Conservation (phyloP, 2,113 vertebrate species). For the Mesitornis unicolor region DNA sequence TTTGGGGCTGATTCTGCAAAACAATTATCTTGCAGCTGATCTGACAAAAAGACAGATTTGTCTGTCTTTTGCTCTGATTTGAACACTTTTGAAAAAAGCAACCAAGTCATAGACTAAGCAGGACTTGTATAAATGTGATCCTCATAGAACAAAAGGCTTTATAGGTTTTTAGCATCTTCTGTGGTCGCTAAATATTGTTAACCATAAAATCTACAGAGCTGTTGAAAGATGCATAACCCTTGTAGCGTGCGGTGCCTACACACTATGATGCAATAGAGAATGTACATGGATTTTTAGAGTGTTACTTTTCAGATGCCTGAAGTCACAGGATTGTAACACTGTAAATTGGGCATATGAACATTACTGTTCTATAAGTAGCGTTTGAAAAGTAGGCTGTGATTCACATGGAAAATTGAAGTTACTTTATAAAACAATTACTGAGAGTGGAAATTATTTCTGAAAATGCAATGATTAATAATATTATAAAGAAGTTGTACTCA, state of each 20-base stretch:
- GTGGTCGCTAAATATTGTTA: not conserved
- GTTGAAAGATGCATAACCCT: not conserved
- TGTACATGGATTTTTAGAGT: not conserved
- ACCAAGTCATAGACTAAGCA: not conserved
- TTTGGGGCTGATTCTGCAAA: not conserved
- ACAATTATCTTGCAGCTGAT: not conserved
- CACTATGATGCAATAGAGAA: not conserved
- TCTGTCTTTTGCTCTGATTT: not conserved
- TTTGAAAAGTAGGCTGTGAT: not conserved
- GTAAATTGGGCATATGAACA: not conserved
- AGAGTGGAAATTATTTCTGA: not conserved
- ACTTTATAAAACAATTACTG: not conserved
- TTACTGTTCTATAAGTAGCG: not conserved
- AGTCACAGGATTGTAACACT: not conserved
- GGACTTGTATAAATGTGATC: not conserved
- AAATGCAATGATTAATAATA: not conserved
- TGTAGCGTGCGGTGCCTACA: not conserved
- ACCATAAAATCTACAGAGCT: not conserved
- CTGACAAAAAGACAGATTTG: not conserved
- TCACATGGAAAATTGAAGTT: not conserved
- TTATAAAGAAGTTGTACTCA: not conserved
- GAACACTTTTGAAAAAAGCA: not conserved
- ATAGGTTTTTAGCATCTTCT: not conserved
- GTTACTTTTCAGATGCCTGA: not conserved
- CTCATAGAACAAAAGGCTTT: not conserved